These are phyloP conservation scores for Heteropelma amictum DNA, from an alignment of 2,888 invertebrate genomes.

Conservation along the genomic window DNA sequence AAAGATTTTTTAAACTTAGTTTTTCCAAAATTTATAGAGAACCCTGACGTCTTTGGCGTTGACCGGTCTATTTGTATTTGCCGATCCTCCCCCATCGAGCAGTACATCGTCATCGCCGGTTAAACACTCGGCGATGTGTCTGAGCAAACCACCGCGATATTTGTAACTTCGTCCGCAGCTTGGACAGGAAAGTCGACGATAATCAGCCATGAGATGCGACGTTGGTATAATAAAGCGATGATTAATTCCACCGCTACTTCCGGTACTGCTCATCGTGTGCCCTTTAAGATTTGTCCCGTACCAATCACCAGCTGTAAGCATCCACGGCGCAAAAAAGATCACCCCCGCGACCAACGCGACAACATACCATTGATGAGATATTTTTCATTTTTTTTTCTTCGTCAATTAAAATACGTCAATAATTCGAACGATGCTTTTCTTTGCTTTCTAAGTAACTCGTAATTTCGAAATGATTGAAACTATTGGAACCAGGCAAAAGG, in stretches of 20 bases:
- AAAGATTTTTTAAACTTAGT: constrained; percentile 58
- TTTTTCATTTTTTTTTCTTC: background rate
- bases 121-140: constrained; percentile 75
- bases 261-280: constrained; percentile 1
- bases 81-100: constrained; percentile 50
- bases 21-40: constrained; percentile 71
- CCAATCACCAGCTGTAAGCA: constrained; percentile 68
- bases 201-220: constrained; percentile 70
- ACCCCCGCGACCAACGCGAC: constrained; percentile 56
- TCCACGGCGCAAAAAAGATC: constrained; percentile 61
- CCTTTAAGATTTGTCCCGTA: constrained; percentile 39
- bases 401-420: constrained; percentile 4
- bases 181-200: constrained; percentile 74
- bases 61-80: constrained; percentile 58
- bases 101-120: constrained; percentile 63
- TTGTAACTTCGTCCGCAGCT: constrained; percentile 76
- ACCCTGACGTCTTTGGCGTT: constrained; percentile 67
- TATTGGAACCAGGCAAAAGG: constrained; percentile 43
- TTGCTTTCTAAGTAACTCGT: background rate
- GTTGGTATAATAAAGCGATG: constrained; percentile 59
- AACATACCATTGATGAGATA: constrained; percentile 34
- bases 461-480: constrained; percentile 9
- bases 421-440: background rate
- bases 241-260: constrained; percentile 53
- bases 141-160: constrained; percentile 75